Conservation (phyloP, 2,888 invertebrate species). For the Nemoura dubitans region DNA sequence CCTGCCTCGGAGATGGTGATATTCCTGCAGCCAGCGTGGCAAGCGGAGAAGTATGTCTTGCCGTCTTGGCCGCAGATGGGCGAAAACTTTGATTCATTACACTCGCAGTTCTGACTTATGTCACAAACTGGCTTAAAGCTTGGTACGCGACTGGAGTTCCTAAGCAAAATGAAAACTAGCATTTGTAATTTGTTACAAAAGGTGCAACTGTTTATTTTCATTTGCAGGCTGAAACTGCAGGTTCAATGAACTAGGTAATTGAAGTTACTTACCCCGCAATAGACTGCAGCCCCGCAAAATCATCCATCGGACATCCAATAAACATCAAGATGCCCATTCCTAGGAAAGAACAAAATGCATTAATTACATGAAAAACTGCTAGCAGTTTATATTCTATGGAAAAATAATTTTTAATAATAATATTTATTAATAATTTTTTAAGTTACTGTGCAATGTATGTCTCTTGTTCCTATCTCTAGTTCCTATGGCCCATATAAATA, state of each 20-base stretch:
- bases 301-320: constrained; percentile 88
- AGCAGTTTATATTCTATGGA: too few relatives aligned
- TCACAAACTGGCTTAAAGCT: constrained; percentile 71
- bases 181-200: too few relatives aligned
- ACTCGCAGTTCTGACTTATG: constrained; percentile 69
- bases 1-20: constrained; percentile 66
- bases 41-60: constrained; percentile 86
- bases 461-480: too few relatives aligned
- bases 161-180: constrained; percentile 40
- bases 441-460: too few relatives aligned
- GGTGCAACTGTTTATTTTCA: too few relatives aligned
- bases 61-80: constrained; percentile 87
- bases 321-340: constrained; percentile 89
- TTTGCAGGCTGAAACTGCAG: too few relatives aligned
- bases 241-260: too few relatives aligned
- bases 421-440: too few relatives aligned
- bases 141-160: constrained; percentile 45
- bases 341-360: constrained; percentile 56
- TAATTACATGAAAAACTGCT: too few relatives aligned
- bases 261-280: constrained; percentile 48
- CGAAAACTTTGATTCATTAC: constrained; percentile 79
- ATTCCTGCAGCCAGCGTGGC: constrained; percentile 85
- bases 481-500: too few relatives aligned
- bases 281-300: constrained; percentile 72
- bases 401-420: background rate